Conservation (phyloP, 2,797 vertebrate species). For the Decapterus maruadsi region DNA sequence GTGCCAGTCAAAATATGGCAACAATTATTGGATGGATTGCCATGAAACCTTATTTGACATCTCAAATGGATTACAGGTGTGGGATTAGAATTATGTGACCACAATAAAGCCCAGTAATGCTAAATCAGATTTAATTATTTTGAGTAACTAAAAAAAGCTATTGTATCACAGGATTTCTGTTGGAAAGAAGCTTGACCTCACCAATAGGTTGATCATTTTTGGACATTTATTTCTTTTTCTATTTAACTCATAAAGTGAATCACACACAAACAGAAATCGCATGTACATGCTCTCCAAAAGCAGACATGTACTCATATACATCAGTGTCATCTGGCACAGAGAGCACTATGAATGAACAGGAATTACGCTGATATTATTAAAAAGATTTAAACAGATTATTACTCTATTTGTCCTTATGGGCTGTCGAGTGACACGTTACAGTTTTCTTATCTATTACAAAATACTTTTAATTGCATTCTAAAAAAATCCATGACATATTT, state of each 20-base stretch:
- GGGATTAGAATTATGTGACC: neutral
- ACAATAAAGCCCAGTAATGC: neutral
- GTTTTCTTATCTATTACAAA: constrained; percentile 24
- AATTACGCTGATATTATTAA: constrained; percentile 9
- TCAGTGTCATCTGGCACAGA: constrained; percentile 4
- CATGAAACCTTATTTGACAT: neutral
- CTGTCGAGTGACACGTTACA: neutral
- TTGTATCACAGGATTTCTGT: constrained; percentile 18
- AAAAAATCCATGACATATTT: neutral
- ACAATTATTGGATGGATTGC: neutral
- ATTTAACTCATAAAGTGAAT: no score
- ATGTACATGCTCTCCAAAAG: neutral
- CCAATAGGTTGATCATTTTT: neutral
- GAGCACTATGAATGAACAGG: neutral
- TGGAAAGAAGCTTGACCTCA: constrained; percentile 8
- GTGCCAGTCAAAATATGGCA: neutral
- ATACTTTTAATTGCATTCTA: neutral
- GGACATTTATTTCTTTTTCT: neutral
- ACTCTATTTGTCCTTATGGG: constrained; percentile 10
- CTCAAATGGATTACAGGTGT: neutral
- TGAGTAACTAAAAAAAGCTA: neutral
- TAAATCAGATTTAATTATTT: neutral
- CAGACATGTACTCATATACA: neutral
- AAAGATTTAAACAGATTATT: neutral
- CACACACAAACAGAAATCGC: neutral